Evolutionary conservation across 2,113 vertebrate species (phyloP), one percentile per base, ranked within the genome.

Genomic region (Pan paniscus): DNA sequence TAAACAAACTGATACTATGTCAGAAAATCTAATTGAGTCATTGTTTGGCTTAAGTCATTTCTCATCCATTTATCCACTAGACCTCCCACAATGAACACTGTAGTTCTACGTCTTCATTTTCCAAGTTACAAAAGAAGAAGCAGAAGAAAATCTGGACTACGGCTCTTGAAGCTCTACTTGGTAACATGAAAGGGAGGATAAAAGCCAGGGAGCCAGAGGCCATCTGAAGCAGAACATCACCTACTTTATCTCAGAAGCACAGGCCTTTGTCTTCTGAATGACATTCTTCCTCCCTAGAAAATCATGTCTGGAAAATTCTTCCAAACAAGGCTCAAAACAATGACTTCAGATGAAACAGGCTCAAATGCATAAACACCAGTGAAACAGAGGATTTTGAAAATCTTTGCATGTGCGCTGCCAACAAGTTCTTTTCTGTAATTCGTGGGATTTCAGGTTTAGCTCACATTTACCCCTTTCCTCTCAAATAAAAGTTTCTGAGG

Each of bases 261-360:
- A 89, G 43, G 6, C 32, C 0, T 85, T 89, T 55, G 57, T 92
- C 78, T 85, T 64, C 48, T 86, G 89, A 73, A 90, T 20, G 86
- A 90, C 50, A 30, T 57, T 82, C 80, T 84, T 73, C 70, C 75
- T 92, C 72, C 90, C 87, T 80, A 89, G 87, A 95, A 95, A 88
- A 73, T 50, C 70, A n/a, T 14, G n/a, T 90, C 81, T 96, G 85
- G 89, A 96, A 90, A 96, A 64, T 96, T 81, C 72, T 84, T 97
- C 96, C 59, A 91, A 89, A 68, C 67, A 79, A 90, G 43, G 50
- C 95, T 96, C 92, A 87, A 96, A 97, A 96, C 67, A 93, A 81
- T 96, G 67, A 95, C 84, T 90, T 94, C 87, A 94, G 68, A 91
- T 92, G 72, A 95, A 96, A 92, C n/a, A 30, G 72, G 43, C 55